Base-by-base conservation (phyloP, 1,140 invertebrate species). In the Luehdorfia chinensis region DNA sequence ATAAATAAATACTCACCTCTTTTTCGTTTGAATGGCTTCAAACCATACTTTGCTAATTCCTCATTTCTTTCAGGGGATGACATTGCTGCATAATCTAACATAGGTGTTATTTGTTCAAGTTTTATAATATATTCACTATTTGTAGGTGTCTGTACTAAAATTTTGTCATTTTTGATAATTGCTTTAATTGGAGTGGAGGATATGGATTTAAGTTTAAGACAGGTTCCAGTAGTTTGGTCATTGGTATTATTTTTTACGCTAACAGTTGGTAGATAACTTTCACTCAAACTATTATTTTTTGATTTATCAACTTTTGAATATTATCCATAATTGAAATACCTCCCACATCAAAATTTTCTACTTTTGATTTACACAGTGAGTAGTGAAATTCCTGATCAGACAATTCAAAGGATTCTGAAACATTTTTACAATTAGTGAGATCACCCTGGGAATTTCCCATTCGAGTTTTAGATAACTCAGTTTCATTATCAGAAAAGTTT, bases 11-110 rank as follows among this genome's bases (percentile, higher is more conserved):
- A n/a, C 44, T 65, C 61, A 88, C 85, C 87, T 86, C 85, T 75
- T 76, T 84, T 84, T 36, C 89, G 66, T 79, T 89, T 90, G 19
- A 90, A 77, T 36, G 87, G 86, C 68, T 89, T 90, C n/a, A 90
- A 60, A 11, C 89, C 89, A 75, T 87, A 88, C 72, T 88, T 89
- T 21, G 88, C 75, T 25, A 90, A 63, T 62, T 90, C 88, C 49
- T 72, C 77, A 54, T 79, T 70, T 28, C 88, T 85, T 55, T 79
- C 71, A 2, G 89, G 89, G 14, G 85, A 87, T 28, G 81, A 64
- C 87, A 90, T 87, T 7, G 65, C 48, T 57, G 76, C 81, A 59
- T 87, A 90, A 78, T 89, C 67, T n/a, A 65, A 46, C 74, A 88
- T 87, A 4, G 89, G 89, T 8, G 88, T 90, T 2, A 90, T 75